Conservation (phyloP, 2,888 invertebrate species). For the Heliothis peltigera region DNA sequence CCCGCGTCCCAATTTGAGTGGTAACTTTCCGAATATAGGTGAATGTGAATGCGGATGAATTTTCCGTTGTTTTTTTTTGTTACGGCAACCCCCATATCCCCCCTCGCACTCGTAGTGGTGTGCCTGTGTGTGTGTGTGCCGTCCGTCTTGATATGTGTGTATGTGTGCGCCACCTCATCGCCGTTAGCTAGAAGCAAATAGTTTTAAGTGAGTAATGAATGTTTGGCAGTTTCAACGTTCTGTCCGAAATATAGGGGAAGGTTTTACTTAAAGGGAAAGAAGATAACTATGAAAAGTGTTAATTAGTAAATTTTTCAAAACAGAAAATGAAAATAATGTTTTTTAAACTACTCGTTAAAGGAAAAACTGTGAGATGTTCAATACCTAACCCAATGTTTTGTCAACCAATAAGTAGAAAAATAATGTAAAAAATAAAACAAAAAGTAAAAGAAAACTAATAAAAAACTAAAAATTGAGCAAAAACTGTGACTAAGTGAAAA, state of each 20-base stretch:
- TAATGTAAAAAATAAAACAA: slow-evolving; percentile 37
- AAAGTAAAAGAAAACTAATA: slow-evolving; percentile 44
- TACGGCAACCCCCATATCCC: slow-evolving; percentile 77
- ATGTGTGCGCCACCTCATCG: slow-evolving; percentile 84
- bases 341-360: slow-evolving; percentile 28
- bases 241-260: slow-evolving; percentile 46
- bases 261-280: slow-evolving; percentile 10
- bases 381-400: slow-evolving; percentile 54
- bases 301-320: background rate
- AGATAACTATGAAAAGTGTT: slow-evolving; percentile 4
- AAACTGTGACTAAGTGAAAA: slow-evolving; percentile 64
- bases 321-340: background rate
- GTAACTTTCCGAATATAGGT: slow-evolving; percentile 58
- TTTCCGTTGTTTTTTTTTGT: slow-evolving; percentile 65
- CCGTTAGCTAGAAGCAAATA: slow-evolving; percentile 89
- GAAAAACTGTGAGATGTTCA: slow-evolving; percentile 47
- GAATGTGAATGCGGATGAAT: slow-evolving; percentile 53
- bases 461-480: slow-evolving; percentile 64
- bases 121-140: slow-evolving; percentile 85
- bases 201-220: slow-evolving; percentile 81
- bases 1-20: slow-evolving; percentile 49
- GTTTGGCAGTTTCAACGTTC: slow-evolving; percentile 60
- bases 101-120: slow-evolving; percentile 80
- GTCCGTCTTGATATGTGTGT: slow-evolving; percentile 89
- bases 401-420: slow-evolving; percentile 60